These are phyloP conservation scores for Drosophila melanocephala DNA, from an alignment of 2,888 invertebrate genomes.

Conservation along the genomic window DNA sequence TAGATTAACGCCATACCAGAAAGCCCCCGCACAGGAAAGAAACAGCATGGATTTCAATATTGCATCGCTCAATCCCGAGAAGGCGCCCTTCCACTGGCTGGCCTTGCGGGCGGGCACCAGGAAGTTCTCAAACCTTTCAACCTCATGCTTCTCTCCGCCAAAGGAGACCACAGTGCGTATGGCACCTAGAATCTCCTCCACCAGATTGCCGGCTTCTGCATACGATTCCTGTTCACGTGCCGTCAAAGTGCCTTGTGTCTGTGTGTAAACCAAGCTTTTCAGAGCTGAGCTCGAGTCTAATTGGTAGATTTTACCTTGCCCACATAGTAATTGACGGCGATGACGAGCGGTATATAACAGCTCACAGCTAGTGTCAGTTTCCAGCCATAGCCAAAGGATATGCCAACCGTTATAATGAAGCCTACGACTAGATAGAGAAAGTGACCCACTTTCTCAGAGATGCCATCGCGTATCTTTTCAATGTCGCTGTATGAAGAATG, in stretches of 20 bases:
- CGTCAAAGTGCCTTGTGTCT: conserved; percentile 89
- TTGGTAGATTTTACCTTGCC: conserved; percentile 87
- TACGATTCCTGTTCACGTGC: conserved; percentile 90
- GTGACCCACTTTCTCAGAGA: conserved; percentile 93
- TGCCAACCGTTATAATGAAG: conserved; percentile 88
- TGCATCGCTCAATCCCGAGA: conserved; percentile 90
- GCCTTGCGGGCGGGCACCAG: conserved; percentile 88
- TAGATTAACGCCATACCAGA: conserved; percentile 93
- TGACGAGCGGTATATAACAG: conserved; percentile 91
- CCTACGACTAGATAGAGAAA: conserved; percentile 87
- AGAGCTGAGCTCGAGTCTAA: not conserved
- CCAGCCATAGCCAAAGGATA: conserved; percentile 94
- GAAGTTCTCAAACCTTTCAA: conserved; percentile 87
- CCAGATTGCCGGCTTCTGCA: conserved; percentile 91
- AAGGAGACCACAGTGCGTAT: conserved; percentile 92
- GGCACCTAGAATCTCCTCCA: conserved; percentile 91
- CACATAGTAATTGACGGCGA: conserved; percentile 90
- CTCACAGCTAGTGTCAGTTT: conserved; percentile 93
- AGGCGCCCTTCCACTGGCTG: conserved; percentile 89
- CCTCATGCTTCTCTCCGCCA: conserved; percentile 91
- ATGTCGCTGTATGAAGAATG: conserved; percentile 87
- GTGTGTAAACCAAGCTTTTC: conserved; percentile 59
- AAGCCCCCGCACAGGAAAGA: conserved; percentile 90
- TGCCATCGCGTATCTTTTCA: conserved; percentile 93
- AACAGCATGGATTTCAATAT: conserved; percentile 91